Percentiles rank a stretch among this genome's conserved stretches.
phyloP scores from a whole-genome alignment of 1,140 invertebrate genomes.

The Bathynomus jamesi region DNA sequence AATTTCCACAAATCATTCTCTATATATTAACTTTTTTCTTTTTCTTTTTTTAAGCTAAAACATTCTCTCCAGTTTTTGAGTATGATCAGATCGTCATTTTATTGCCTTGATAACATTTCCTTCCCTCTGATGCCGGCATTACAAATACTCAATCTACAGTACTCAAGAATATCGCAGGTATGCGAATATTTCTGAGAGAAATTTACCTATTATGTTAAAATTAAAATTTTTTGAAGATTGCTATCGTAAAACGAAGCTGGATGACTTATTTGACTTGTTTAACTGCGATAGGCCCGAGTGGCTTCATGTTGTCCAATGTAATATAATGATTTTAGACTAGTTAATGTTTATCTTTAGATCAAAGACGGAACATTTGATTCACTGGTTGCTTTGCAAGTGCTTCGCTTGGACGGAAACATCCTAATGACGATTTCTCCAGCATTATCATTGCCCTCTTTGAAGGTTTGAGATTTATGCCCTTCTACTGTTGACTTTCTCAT shows the following conservation, averaged over 20 bases:
- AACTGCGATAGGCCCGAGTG: too few relatives aligned
- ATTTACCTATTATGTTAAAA: too few relatives aligned
- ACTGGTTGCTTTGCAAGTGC: neutral
- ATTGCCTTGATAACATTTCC: neutral
- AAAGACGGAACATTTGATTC: neutral
- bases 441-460: neutral
- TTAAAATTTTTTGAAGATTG: too few relatives aligned
- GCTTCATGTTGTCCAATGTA: too few relatives aligned
- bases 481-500: too few relatives aligned
- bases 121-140: neutral
- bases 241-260: too few relatives aligned
- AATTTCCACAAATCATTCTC: neutral
- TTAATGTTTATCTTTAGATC: too few relatives aligned
- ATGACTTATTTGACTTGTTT: too few relatives aligned
- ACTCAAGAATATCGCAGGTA: neutral
- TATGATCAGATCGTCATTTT: neutral
- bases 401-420: neutral
- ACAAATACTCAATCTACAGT: neutral
- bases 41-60: neutral
- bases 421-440: neutral
- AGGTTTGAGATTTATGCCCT: neutral
- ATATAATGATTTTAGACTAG: too few relatives aligned
- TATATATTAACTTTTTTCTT: neutral
- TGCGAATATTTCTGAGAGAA: too few relatives aligned
- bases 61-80: neutral